These are phyloP conservation scores for Cuculus canorus DNA, from an alignment of 2,797 vertebrate species.

Conservation along the genomic window DNA sequence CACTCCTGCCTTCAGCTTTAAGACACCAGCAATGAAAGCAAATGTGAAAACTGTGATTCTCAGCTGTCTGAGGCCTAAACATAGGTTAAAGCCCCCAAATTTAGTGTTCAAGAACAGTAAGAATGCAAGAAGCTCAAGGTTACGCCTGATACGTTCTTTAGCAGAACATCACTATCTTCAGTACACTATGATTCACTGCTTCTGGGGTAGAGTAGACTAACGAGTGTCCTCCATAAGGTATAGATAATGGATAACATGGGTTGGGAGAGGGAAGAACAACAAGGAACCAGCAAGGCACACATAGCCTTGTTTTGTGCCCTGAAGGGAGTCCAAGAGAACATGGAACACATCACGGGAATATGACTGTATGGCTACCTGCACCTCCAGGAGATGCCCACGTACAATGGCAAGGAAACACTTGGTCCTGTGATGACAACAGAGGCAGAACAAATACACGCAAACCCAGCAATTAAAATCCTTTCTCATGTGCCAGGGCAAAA, in stretches of 20 bases:
- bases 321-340: background rate
- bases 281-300: background rate
- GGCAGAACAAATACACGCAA: background rate
- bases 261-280: background rate
- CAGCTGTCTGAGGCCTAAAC: background rate
- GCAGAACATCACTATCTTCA: background rate
- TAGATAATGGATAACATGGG: background rate
- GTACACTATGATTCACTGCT: background rate
- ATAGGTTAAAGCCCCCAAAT: background rate
- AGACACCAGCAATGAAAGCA: background rate
- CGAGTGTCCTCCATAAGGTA: background rate
- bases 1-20: background rate
- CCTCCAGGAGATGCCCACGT: background rate
- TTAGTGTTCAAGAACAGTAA: background rate
- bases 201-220: background rate
- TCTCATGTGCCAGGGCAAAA: background rate
- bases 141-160: rapidly evolving
- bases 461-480: background rate
- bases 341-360: rapidly evolving
- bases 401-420: background rate
- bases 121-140: background rate
- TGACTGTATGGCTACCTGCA: background rate
- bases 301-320: background rate
- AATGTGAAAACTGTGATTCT: background rate
- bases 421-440: rapidly evolving